A percentile compares a stretch with the other conserved stretches of the same genome.
Evolutionary conservation across 2,797 vertebrate species (phyloP).

Genomic region (Gallinago nigripennis): DNA sequence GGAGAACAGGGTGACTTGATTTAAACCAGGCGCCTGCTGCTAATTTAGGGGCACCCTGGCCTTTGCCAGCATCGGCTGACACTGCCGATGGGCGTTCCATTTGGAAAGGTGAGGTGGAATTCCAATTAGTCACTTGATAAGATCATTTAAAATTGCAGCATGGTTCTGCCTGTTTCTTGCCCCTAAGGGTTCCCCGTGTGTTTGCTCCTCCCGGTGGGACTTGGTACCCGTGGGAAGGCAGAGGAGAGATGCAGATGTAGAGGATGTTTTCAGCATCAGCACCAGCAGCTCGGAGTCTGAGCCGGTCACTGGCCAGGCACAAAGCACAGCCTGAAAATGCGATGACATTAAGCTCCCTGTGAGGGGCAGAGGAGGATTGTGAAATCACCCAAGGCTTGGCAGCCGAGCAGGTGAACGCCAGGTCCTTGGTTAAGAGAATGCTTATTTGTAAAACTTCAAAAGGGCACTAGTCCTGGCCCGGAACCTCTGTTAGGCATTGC

Average conservation of each 20-base stretch:
- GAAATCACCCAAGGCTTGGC: neutral
- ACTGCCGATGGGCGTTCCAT: neutral
- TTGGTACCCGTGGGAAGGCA: neutral
- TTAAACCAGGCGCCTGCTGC: neutral
- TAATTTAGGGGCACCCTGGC: neutral
- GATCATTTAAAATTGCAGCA: neutral
- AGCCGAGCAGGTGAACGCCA: neutral
- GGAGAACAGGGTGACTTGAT: neutral
- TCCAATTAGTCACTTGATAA: neutral
- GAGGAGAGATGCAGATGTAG: neutral
- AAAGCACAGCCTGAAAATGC: neutral
- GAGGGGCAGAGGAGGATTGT: slow-evolving; percentile 66
- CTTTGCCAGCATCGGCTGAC: neutral
- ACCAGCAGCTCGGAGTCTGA: neutral
- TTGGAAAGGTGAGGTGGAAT: neutral
- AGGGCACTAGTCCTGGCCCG: neutral
- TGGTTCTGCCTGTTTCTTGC: neutral
- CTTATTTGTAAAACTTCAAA: neutral
- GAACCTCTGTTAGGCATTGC: neutral
- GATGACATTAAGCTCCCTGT: slow-evolving; percentile 53
- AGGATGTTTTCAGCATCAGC: neutral
- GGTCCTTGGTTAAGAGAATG: neutral
- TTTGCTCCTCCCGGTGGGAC: neutral
- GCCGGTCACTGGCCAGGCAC: neutral
- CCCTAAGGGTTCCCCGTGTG: neutral